phyloP scores from a whole-genome alignment of 2,888 invertebrate species.

The Automeris io region DNA sequence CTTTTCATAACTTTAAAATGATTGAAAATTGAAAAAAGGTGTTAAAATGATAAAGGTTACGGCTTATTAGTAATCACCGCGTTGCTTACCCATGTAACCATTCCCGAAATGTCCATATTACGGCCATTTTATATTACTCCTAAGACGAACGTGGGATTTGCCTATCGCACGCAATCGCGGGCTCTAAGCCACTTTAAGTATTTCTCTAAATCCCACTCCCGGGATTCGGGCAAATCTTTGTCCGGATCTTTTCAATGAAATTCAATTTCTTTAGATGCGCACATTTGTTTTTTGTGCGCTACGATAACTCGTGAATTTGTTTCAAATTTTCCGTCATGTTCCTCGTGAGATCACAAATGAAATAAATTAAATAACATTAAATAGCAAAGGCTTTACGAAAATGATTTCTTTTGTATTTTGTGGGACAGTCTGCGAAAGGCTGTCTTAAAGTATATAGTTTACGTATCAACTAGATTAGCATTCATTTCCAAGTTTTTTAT shows the following conservation, averaged over 20 bases:
- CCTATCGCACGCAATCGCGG: slow-evolving; percentile 60
- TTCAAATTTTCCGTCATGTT: slow-evolving; percentile 19
- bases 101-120: slow-evolving; percentile 32
- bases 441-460: too few relatives aligned
- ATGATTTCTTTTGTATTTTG: too few relatives aligned
- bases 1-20: too few relatives aligned
- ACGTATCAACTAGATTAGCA: too few relatives aligned
- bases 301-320: slow-evolving; percentile 26
- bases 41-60: too few relatives aligned
- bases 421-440: too few relatives aligned
- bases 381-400: too few relatives aligned
- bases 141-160: slow-evolving; percentile 48
- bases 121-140: slow-evolving; percentile 40
- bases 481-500: too few relatives aligned
- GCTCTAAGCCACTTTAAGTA: slow-evolving; percentile 61
- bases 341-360: not conserved
- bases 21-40: too few relatives aligned
- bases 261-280: slow-evolving; percentile 57
- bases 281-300: slow-evolving; percentile 37
- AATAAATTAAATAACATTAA: too few relatives aligned
- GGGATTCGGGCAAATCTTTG: slow-evolving; percentile 50
- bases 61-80: slow-evolving; percentile 13
- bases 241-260: slow-evolving; percentile 61
- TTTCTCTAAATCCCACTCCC: slow-evolving; percentile 49
- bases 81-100: slow-evolving; percentile 11